Evolutionary conservation across 2,797 vertebrate species (phyloP).

Genomic region (Cuculus canorus): DNA sequence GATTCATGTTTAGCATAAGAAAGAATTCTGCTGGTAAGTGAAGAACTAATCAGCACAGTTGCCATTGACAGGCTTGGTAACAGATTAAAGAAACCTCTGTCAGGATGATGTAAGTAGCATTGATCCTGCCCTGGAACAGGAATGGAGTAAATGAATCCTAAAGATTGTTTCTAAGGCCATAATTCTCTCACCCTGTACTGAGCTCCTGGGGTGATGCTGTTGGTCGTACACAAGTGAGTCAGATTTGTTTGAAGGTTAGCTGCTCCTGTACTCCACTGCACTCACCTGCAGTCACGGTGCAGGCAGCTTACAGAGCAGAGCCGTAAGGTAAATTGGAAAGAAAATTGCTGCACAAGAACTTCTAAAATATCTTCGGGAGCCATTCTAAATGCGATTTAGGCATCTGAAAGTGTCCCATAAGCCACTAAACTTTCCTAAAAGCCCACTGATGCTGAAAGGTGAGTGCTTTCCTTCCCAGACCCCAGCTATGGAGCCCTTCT

Average conservation of each 20-base stretch:
- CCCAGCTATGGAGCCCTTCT: background rate
- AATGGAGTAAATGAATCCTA: background rate
- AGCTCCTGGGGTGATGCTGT: background rate
- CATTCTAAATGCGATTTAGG: background rate
- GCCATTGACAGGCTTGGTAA: background rate
- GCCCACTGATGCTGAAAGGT: background rate
- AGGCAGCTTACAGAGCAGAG: background rate
- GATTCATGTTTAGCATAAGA: background rate
- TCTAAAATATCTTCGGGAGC: background rate
- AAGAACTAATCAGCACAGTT: background rate
- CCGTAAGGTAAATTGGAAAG: background rate
- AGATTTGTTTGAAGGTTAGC: background rate
- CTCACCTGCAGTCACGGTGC: background rate
- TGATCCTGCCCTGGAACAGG: background rate
- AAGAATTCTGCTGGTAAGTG: background rate
- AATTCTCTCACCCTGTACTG: background rate
- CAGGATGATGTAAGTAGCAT: background rate
- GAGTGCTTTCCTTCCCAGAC: background rate
- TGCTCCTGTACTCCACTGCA: fast-evolving
- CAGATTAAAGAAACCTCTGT: background rate
- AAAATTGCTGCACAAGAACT: background rate
- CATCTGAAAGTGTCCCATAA: background rate
- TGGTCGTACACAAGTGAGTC: background rate
- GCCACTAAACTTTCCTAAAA: background rate
- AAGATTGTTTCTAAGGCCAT: background rate